A percentile compares a stretch with the other conserved stretches of the same genome.
These are phyloP conservation scores for Solen grandis DNA, from an alignment of 1,140 invertebrate genomes.

Conservation along the genomic window DNA sequence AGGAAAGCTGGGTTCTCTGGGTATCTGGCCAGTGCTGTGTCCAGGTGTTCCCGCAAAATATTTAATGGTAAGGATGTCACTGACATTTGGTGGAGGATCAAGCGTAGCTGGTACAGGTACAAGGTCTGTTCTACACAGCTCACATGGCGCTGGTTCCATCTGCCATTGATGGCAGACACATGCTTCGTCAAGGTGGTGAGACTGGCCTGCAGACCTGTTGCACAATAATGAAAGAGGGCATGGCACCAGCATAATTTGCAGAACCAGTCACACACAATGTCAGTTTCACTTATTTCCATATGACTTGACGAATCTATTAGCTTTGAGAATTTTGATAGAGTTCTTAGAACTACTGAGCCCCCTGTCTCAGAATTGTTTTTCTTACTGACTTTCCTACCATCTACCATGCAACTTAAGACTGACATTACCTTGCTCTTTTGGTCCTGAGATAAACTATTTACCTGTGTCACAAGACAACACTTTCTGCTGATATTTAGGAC, in stretches of 20 bases:
- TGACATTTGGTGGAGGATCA: slow-evolving; percentile 67
- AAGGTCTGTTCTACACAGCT: slow-evolving; percentile 25
- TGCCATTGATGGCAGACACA: not conserved
- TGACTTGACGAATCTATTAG: slow-evolving; percentile 20
- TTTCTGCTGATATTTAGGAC: slow-evolving; percentile 45
- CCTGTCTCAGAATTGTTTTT: slow-evolving; percentile 38
- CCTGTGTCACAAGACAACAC: not conserved
- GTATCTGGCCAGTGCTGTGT: slow-evolving; percentile 65
- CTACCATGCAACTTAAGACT: slow-evolving; percentile 50
- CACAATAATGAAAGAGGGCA: slow-evolving; percentile 77
- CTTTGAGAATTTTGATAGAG: slow-evolving; percentile 34
- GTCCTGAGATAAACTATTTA: not conserved
- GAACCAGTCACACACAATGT: not conserved
- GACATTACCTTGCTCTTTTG: slow-evolving; percentile 14
- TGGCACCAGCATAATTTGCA: slow-evolving; percentile 68
- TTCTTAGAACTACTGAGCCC: slow-evolving; percentile 64
- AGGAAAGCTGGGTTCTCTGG: slow-evolving; percentile 70
- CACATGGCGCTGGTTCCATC: not conserved
- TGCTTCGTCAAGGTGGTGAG: slow-evolving; percentile 57
- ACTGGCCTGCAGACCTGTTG: slow-evolving; percentile 65
- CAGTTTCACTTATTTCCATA: too few relatives aligned
- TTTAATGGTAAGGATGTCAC: slow-evolving; percentile 54
- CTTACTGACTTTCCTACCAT: slow-evolving; percentile 60
- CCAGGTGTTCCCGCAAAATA: slow-evolving; percentile 60
- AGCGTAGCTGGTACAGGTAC: slow-evolving; percentile 49